These are phyloP conservation scores for Sitophilus oryzae DNA, from an alignment of 1,140 invertebrate species.

Conservation along the genomic window DNA sequence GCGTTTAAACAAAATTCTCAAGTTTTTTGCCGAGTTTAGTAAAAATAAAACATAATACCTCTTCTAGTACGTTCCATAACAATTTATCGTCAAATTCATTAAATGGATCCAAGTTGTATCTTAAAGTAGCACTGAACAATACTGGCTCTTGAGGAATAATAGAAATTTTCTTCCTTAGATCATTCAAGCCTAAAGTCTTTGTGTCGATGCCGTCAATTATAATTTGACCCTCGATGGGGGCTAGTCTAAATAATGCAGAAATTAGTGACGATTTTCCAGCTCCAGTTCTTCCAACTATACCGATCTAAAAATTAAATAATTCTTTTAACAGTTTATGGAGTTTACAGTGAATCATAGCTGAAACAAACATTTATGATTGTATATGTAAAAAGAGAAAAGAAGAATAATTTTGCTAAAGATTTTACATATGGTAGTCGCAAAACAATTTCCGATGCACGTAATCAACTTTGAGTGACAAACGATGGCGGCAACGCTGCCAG, in stretches of 20 bases:
- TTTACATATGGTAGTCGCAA: too few species aligned
- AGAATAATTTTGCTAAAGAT: too few species aligned
- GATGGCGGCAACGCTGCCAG: too few species aligned
- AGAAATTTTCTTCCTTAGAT: constrained; percentile 53
- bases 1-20: not conserved
- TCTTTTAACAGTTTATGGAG: too few species aligned
- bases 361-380: too few species aligned
- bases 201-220: constrained; percentile 60
- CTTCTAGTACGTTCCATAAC: constrained; percentile 19
- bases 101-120: constrained; percentile 80
- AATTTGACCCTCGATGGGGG: constrained; percentile 51
- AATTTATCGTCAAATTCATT: constrained; percentile 48
- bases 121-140: constrained; percentile 21
- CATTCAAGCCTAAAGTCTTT: constrained; percentile 55
- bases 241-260: constrained; percentile 58
- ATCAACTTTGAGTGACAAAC: too few species aligned
- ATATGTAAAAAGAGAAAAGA: too few species aligned
- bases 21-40: not conserved
- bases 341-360: too few species aligned
- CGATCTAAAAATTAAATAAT: constrained; percentile 13
- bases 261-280: constrained; percentile 73
- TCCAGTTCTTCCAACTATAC: constrained; percentile 23
- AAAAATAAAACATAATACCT: constrained; percentile 1
- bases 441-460: too few species aligned
- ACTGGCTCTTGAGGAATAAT: constrained; percentile 27